phyloP scores from a whole-genome alignment of 2,113 vertebrate species.

The human region DNA sequence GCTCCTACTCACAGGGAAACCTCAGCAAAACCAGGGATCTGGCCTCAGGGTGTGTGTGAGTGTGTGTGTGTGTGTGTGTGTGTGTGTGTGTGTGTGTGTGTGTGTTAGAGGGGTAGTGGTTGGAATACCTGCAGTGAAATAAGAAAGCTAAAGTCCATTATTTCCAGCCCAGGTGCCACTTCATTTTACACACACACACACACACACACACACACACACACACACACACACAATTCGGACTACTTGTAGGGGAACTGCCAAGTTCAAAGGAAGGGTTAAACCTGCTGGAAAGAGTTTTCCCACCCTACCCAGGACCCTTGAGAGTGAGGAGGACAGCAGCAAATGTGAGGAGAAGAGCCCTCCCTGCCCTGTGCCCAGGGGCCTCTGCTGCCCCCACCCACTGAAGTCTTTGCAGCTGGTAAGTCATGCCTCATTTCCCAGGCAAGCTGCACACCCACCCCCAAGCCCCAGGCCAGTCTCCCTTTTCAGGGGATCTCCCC shows the following conservation, averaged over 20 bases:
- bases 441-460: slow-evolving; percentile 34
- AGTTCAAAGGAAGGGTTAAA: background rate
- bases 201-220: no score
- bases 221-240: background rate
- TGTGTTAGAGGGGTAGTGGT: background rate
- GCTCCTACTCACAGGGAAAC: background rate
- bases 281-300: background rate
- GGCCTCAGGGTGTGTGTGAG: background rate
- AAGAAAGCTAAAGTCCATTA: background rate
- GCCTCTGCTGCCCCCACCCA: background rate
- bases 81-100: background rate
- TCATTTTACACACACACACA: background rate
- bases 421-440: slow-evolving; percentile 63
- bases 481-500: background rate
- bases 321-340: slow-evolving; percentile 37
- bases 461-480: slow-evolving; percentile 46
- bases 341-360: slow-evolving; percentile 5
- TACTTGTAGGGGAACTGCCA: background rate
- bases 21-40: background rate
- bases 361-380: background rate
- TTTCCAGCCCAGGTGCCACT: background rate
- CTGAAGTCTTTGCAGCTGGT: slow-evolving; percentile 44
- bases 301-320: background rate
- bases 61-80: background rate
- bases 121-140: background rate